These are phyloP conservation scores for Pterocles burchelli DNA, from an alignment of 2,113 vertebrate genomes.

Conservation along the genomic window DNA sequence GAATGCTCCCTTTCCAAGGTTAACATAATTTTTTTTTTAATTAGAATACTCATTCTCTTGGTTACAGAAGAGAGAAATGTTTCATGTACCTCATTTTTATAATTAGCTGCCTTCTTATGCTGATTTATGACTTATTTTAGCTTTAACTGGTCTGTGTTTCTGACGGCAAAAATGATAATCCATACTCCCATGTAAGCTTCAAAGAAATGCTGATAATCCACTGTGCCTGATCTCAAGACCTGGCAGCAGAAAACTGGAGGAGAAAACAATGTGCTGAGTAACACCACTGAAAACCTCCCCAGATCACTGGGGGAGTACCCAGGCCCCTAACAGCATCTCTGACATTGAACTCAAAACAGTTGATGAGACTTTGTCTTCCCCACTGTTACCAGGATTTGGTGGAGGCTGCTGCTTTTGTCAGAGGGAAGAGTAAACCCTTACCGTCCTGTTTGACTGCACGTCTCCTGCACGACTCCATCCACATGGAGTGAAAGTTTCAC, in stretches of 20 bases:
- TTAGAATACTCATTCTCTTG: background rate
- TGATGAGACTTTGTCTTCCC: background rate
- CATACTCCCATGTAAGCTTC: background rate
- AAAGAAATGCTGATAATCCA: slow-evolving; percentile 1
- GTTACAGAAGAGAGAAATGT: background rate
- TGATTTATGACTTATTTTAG: slow-evolving; percentile 32
- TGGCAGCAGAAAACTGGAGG: slow-evolving; percentile 7
- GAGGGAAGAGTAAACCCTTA: background rate
- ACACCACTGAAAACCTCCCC: background rate
- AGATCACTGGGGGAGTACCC: background rate
- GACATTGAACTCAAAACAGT: background rate
- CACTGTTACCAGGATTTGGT: rapidly evolving
- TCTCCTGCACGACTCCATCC: rapidly evolving
- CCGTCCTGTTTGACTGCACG: rapidly evolving
- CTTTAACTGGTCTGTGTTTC: background rate
- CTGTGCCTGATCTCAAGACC: background rate
- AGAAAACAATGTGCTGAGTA: background rate
- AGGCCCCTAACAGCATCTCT: background rate
- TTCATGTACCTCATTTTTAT: background rate
- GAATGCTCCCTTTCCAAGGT: background rate
- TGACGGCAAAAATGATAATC: slow-evolving; percentile 9
- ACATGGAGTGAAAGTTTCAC: background rate
- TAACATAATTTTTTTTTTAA: background rate
- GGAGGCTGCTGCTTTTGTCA: background rate
- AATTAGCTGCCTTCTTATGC: background rate